A percentile compares a stretch with the other conserved stretches of the same genome.
phyloP scores from a whole-genome alignment of 2,797 vertebrate species.

The Serranus cabrilla region DNA sequence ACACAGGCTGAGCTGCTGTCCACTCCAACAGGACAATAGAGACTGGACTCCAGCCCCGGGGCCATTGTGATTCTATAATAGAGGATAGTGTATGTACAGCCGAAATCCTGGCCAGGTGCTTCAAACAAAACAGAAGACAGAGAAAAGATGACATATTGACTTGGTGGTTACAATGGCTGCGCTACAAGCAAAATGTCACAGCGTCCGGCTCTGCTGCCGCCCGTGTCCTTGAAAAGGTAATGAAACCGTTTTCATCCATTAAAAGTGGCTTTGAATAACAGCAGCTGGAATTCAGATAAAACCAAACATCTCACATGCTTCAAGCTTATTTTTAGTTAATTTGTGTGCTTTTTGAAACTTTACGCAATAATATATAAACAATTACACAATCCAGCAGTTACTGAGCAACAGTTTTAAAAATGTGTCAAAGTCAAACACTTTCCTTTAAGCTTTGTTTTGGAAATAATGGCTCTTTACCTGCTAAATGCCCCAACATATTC shows the following conservation, averaged over 20 bases:
- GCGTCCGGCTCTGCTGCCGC: slow-evolving; percentile 5
- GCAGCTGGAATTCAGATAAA: neutral
- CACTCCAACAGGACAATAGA: slow-evolving; percentile 45
- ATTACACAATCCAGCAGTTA: too few relatives aligned
- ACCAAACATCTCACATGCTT: neutral
- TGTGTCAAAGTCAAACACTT: too few relatives aligned
- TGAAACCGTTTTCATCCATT: neutral
- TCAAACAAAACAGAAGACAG: slow-evolving; percentile 51
- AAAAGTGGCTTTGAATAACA: neutral
- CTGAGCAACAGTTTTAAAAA: too few relatives aligned
- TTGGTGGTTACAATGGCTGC: slow-evolving; percentile 30
- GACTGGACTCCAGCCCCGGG: slow-evolving; percentile 3
- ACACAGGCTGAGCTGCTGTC: slow-evolving; percentile 40
- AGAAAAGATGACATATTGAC: slow-evolving; percentile 30
- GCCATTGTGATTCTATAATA: slow-evolving; percentile 53
- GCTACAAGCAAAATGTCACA: slow-evolving; percentile 44
- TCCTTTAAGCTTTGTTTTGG: too few relatives aligned
- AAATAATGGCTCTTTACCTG: too few relatives aligned
- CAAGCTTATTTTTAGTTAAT: neutral
- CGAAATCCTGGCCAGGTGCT: slow-evolving; percentile 45
- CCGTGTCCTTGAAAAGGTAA: slow-evolving; percentile 29
- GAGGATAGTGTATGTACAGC: slow-evolving; percentile 34
- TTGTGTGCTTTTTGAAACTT: neutral
- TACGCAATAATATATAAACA: neutral
- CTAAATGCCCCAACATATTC: too few relatives aligned